Evolutionary conservation across 2,797 vertebrate genomes (phyloP), one percentile per base, ranked within the genome.

Genomic region (Fistularia tabacaria): DNA sequence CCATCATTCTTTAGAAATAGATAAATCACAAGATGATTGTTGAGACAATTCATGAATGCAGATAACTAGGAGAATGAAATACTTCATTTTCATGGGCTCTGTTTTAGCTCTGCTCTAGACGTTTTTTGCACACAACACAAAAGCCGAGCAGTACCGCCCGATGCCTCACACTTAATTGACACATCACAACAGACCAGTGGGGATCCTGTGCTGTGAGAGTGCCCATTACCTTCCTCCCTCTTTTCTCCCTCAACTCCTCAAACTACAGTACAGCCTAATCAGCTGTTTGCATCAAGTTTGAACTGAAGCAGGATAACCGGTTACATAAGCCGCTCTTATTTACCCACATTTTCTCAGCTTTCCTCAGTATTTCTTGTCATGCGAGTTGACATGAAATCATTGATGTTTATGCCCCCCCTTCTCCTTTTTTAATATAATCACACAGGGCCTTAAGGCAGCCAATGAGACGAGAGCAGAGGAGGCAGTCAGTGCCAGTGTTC

Each of bases 151-250:
- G 70, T 51, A 25, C 47, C 36, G 11, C 64, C 45, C 58, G 71
- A 71, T 76, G 63, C 56, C 64, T 80, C 78, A 59, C 12, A 36
- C 15, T 54, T 73, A 79, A 81, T 75, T 76, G 76, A 67, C 73
- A 62, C 64, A 68, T 79, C 62, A 72, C 47, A 40, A 8, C 3
- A 40, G 39, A 8, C 8, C 10, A 7, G 39, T 40, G 25, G 25
- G 25, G 25, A 25, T 25, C 25, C 25, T 25, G 25, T 25, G 25
- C 25, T 25, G 25, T 25, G 25, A 25, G 25, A 25, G 25, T 25
- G 57, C 38, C 80, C 62, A 60, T 72, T 74, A 52, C 54, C 41
- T 62, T 55, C 13, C 54, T 62, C 5, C 45, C n/a, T 14, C 45
- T 14, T 46, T 9, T 71, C 65, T 54, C 36, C 46, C 59, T 62